These are phyloP conservation scores for Steinernema hermaphroditum DNA, from an alignment of 2,888 invertebrate species.

Conservation along the genomic window DNA sequence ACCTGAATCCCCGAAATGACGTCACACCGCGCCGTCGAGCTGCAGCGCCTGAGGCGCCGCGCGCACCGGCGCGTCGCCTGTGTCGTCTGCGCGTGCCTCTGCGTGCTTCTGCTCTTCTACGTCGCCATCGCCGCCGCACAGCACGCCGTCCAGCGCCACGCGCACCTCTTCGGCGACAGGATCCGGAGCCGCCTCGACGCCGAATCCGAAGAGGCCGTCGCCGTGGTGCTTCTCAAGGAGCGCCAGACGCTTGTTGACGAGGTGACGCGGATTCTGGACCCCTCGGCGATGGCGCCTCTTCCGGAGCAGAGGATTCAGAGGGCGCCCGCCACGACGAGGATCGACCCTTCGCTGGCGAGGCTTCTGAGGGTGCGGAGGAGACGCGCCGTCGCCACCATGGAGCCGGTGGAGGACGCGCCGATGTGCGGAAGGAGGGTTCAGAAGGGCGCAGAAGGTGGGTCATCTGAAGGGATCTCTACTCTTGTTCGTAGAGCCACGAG, in stretches of 20 bases:
- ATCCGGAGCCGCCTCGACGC: background rate
- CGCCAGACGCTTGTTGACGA: background rate
- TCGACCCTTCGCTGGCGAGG: constrained; percentile 13
- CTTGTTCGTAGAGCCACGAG: too few species aligned
- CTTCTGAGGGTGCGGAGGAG: constrained; percentile 3
- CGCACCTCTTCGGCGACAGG: constrained; percentile 15
- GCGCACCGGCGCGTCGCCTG: constrained; percentile 4
- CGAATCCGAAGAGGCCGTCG: background rate
- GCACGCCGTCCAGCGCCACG: constrained; percentile 18
- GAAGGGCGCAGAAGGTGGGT: background rate
- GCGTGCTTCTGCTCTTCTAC: constrained; percentile 2
- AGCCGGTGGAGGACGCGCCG: background rate
- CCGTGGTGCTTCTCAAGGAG: constrained; percentile 2
- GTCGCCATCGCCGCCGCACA: background rate
- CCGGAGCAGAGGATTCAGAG: background rate
- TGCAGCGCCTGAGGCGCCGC: constrained; percentile 4
- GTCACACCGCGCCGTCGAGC: constrained; percentile 15
- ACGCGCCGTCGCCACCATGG: background rate
- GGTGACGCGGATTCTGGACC: constrained; percentile 18
- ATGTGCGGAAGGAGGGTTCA: background rate
- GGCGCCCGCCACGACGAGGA: background rate
- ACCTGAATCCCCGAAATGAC: background rate
- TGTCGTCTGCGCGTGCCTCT: constrained; percentile 11
- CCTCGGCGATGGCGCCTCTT: background rate
- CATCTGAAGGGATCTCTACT: background rate